A percentile compares a stretch with the other conserved stretches of the same genome.
These are phyloP conservation scores for Aporophyla lueneburgensis DNA, from an alignment of 2,888 invertebrate genomes.

Conservation along the genomic window DNA sequence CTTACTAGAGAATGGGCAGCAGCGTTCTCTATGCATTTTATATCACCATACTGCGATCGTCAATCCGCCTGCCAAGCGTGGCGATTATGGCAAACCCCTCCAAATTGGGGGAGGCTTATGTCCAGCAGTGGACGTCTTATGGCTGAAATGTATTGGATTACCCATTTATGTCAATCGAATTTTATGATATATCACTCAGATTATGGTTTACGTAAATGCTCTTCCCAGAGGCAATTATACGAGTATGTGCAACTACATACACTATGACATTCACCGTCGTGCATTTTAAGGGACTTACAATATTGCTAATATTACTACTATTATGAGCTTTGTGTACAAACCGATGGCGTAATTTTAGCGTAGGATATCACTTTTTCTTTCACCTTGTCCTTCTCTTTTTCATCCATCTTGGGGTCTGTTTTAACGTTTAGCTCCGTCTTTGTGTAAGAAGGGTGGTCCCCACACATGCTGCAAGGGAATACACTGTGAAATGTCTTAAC, in stretches of 20 bases:
- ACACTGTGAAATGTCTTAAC: conserved; percentile 36
- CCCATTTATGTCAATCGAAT: no score
- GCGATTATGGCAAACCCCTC: no score
- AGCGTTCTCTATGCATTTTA: no score
- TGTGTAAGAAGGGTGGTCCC: conserved; percentile 86
- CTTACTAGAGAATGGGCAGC: no score
- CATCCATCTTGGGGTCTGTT: conserved; percentile 69
- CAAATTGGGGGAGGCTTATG: no score
- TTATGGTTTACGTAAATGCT: not conserved
- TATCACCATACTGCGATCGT: no score
- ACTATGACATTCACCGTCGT: not conserved
- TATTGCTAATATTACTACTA: conserved; percentile 1
- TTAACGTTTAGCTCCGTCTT: conserved; percentile 83
- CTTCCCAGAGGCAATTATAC: not conserved
- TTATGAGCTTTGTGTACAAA: conserved; percentile 60
- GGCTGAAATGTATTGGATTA: not conserved
- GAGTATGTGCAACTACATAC: not conserved
- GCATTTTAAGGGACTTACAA: not conserved
- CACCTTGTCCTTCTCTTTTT: conserved; percentile 69
- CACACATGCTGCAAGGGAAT: conserved; percentile 82
- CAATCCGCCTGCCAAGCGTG: no score
- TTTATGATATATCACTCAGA: not conserved
- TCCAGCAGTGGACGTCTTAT: no score
- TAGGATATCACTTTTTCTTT: conserved; percentile 73
- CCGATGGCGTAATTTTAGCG: conserved; percentile 77